phyloP scores from a whole-genome alignment of 2,797 vertebrate species.

The Chiloscyllium punctatum region DNA sequence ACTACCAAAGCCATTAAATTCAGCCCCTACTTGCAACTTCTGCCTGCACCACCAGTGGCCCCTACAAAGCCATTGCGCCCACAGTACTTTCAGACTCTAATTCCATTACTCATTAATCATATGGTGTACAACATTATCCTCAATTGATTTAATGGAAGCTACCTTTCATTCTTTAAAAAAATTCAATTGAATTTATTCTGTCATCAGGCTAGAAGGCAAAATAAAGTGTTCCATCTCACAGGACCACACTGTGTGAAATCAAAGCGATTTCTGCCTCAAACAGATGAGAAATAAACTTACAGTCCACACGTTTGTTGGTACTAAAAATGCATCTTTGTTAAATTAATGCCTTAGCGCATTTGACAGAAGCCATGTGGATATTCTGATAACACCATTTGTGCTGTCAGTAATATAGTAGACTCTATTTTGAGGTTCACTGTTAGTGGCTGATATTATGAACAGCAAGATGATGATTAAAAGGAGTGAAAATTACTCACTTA shows the following conservation, averaged over 20 bases:
- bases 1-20: too few relatives aligned
- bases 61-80: not conserved
- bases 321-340: not conserved
- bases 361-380: not conserved
- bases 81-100: not conserved
- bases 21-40: not conserved
- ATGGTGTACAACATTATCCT: not conserved
- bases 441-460: not conserved
- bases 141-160: not conserved
- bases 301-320: not conserved
- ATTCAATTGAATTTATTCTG: not conserved
- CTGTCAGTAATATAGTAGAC: not conserved
- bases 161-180: too few relatives aligned
- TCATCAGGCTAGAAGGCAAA: not conserved
- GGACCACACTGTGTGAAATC: not conserved
- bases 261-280: not conserved
- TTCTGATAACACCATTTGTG: not conserved
- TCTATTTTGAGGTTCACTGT: not conserved
- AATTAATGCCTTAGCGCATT: not conserved
- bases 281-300: slow-evolving; percentile 3
- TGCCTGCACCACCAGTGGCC: not conserved
- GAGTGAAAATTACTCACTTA: not conserved
- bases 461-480: slow-evolving; percentile 1
- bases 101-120: not conserved
- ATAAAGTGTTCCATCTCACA: not conserved